A percentile compares a stretch with the other conserved stretches of the same genome.
phyloP scores from a whole-genome alignment of 2,797 vertebrate genomes.

The Helicolenus hilgendorfi region DNA sequence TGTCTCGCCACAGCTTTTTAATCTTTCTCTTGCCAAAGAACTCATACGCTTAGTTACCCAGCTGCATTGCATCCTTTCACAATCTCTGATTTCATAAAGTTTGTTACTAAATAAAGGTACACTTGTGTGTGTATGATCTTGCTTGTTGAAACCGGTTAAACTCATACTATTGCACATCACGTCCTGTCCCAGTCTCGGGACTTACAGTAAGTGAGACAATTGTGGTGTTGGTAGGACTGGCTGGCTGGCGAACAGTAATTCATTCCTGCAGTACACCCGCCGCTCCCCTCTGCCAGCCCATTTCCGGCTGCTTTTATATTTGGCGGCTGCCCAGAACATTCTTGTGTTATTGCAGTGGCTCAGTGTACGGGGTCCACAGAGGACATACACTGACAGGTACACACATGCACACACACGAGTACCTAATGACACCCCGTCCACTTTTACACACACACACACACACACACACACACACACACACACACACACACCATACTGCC shows the following conservation, averaged over 20 bases:
- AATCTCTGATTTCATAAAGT: not conserved
- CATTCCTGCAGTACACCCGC: conserved; percentile 37
- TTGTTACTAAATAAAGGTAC: not conserved
- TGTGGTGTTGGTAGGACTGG: not conserved
- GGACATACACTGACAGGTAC: conserved; percentile 26
- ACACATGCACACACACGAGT: not conserved
- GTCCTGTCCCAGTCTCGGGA: not conserved
- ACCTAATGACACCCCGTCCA: not conserved
- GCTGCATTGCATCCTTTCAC: not conserved
- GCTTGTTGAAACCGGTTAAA: conserved; percentile 3
- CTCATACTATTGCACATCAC: not conserved
- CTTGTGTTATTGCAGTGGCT: conserved; percentile 65
- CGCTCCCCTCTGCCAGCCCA: conserved; percentile 29
- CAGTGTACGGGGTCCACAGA: not conserved
- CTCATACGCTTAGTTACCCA: no score
- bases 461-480: not conserved
- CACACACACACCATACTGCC: not conserved
- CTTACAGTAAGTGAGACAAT: conserved; percentile 5
- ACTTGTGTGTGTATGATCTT: not conserved
- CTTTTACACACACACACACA: conserved; percentile 9
- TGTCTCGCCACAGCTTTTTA: not conserved
- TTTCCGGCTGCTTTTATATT: conserved; percentile 59
- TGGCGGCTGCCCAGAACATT: conserved; percentile 73
- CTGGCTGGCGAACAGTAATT: conserved; percentile 28
- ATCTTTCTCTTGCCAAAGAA: not conserved